phyloP scores from a whole-genome alignment of 64 coral and sea anemone genomes.

The Anthopleura sola region DNA sequence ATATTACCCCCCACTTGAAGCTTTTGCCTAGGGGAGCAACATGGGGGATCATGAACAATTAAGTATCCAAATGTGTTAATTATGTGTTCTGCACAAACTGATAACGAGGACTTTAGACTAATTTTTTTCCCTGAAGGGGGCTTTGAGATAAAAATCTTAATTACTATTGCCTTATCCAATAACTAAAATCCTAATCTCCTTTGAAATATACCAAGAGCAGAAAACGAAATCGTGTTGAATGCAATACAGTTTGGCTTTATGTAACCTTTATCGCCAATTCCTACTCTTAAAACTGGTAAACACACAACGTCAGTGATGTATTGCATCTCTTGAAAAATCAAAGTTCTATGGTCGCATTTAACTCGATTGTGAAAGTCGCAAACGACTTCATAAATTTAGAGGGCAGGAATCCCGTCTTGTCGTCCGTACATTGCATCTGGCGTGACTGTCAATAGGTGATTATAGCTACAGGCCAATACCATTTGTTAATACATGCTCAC shows the following conservation, averaged over 20 bases:
- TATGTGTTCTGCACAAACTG: conserved; percentile 17
- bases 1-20: conserved; percentile 17
- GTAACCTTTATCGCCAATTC: not conserved
- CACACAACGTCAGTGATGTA: not conserved
- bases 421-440: not conserved
- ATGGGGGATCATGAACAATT: conserved; percentile 18
- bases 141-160: conserved; percentile 3
- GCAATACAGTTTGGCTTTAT: not conserved
- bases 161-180: conserved; percentile 3
- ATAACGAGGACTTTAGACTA: not conserved
- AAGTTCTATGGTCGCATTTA: not conserved
- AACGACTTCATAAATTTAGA: not conserved
- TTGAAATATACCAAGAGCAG: not conserved
- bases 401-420: not conserved
- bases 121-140: not conserved
- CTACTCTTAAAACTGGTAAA: not conserved
- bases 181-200: conserved; percentile 8
- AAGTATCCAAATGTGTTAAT: conserved; percentile 22
- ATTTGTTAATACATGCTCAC: not conserved
- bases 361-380: not conserved
- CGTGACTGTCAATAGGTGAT: conserved; percentile 1
- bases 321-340: not conserved
- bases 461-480: not conserved
- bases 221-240: not conserved
- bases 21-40: conserved; percentile 14